Conservation (phyloP, 2,888 invertebrate species). For the Blastobasis adustella region DNA sequence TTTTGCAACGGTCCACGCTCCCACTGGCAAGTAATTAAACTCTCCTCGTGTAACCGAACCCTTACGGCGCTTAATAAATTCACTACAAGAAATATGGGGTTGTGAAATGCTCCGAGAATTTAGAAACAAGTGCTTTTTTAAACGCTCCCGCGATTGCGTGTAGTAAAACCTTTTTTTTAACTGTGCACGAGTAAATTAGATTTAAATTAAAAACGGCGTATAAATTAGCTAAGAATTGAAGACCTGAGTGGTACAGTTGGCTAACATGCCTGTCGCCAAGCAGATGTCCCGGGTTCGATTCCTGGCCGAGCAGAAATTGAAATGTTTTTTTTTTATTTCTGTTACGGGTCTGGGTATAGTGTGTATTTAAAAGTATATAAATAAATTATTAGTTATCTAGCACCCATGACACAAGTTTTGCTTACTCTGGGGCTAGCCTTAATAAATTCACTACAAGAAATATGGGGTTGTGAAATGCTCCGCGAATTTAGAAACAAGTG, state of each 20-base stretch:
- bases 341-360: too few species aligned
- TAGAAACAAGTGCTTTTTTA: slow-evolving; percentile 14
- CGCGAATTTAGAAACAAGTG: slow-evolving; percentile 21
- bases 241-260: too few species aligned
- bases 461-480: slow-evolving; percentile 26
- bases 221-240: too few species aligned
- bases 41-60: slow-evolving; percentile 1
- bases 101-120: slow-evolving; percentile 24
- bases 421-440: slow-evolving; percentile 8
- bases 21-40: too few species aligned
- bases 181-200: not conserved
- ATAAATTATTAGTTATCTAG: too few species aligned
- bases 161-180: not conserved
- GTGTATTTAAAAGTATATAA: too few species aligned
- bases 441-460: slow-evolving; percentile 32
- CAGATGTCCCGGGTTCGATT: too few species aligned
- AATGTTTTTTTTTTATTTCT: too few species aligned
- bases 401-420: too few species aligned
- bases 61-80: slow-evolving; percentile 27
- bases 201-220: not conserved
- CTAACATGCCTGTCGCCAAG: too few species aligned
- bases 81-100: slow-evolving; percentile 28
- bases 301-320: too few species aligned
- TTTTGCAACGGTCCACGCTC: too few species aligned
- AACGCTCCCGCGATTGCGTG: not conserved